Base-by-base conservation (phyloP, 2,888 invertebrate species). In the Calephelis perditalis region DNA sequence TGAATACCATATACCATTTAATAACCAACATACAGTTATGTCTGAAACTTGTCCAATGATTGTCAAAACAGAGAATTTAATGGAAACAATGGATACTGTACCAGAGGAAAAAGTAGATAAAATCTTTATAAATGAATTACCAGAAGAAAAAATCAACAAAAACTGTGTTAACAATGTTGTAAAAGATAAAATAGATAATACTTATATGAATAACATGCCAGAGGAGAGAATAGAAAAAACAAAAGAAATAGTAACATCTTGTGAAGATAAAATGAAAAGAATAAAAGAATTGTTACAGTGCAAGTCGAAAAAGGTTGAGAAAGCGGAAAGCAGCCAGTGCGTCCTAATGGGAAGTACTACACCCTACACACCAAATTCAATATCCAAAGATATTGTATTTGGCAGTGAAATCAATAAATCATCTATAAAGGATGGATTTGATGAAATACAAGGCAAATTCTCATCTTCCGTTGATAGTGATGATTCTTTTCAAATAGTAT, bases 401-500 rank as follows among this genome's bases (percentile, higher is more conserved):
- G 80, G 78, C 0, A 71, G 79, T 8, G 84, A 85, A 68, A 70
- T 84, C 2, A 68, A 69, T 55, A 26, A 57, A 36, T 5, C 56
- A 55, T 43, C 7, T 58, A 49, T 57, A 58, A 43, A 60, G 54
- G 68, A 82, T 11, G 80, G 74, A 64, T 90, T 90, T 47, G 79
- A 90, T 62, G 90, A 90, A 72, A 73, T 89, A 0, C 74, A 77
- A 0, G 90, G 90, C 0, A 71, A 81, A 36, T 90, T 90, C 65
- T 73, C 82, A 0, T 63, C 74, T 2, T 86, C 86, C 0, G 72
- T 74, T 0, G 79, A 81, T 5, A 88, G 81, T 10, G 86, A 90
- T 5, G 90, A 90, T 62, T 86, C 86, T 0, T 91, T 87, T 71
- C 88, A 89, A 75, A 88, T 90, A 7, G 90, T 91, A 5, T 88